These are phyloP conservation scores for Yponomeuta plumbellus DNA, from an alignment of 2,888 invertebrate genomes.

Conservation along the genomic window DNA sequence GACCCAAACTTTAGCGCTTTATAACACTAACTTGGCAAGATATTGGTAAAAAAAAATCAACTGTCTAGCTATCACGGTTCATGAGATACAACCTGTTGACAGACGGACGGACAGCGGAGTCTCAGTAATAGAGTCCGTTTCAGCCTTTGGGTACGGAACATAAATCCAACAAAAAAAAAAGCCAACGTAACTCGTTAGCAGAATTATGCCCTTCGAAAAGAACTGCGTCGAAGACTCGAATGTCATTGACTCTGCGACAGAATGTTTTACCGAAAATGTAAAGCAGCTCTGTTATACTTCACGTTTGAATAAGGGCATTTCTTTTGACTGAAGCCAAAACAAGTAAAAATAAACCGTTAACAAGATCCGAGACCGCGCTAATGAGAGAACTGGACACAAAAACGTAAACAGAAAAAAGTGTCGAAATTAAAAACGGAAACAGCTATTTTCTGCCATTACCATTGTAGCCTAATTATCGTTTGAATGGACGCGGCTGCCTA, in stretches of 20 bases:
- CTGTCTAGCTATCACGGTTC: too few relatives aligned
- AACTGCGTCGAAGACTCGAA: neutral
- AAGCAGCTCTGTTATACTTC: neutral
- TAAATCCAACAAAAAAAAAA: too few relatives aligned
- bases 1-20: too few relatives aligned
- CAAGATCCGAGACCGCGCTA: neutral
- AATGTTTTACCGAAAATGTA: neutral
- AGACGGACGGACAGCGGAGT: too few relatives aligned
- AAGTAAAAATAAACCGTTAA: neutral
- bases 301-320: neutral
- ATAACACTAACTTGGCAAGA: too few relatives aligned
- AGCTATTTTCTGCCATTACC: neutral
- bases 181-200: neutral
- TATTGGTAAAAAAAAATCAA: too few relatives aligned
- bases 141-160: too few relatives aligned
- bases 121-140: too few relatives aligned
- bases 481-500: neutral
- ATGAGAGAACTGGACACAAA: neutral
- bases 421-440: neutral
- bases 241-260: neutral
- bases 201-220: neutral
- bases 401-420: neutral
- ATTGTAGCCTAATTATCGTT: neutral
- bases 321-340: neutral
- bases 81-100: too few relatives aligned